Evolutionary conservation across 2,797 vertebrate genomes (phyloP).

Genomic region (Columba guinea): DNA sequence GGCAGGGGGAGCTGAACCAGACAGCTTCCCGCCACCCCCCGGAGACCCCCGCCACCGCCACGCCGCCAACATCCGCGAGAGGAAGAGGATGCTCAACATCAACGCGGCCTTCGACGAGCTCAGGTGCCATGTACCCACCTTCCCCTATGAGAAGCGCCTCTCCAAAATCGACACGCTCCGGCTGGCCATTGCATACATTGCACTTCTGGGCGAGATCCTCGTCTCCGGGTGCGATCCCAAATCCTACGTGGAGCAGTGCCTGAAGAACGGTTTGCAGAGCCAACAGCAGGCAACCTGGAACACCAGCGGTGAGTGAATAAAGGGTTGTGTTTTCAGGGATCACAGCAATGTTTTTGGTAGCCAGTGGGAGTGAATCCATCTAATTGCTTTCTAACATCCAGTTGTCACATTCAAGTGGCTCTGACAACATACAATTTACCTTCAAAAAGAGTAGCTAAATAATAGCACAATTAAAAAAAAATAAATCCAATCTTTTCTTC

Average conservation of each 20-base stretch:
- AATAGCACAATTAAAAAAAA: neutral
- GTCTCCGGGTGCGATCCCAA: conserved; percentile 81
- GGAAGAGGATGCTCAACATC: conserved; percentile 84
- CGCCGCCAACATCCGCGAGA: conserved; percentile 84
- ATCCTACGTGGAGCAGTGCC: conserved; percentile 79
- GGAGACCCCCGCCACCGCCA: conserved; percentile 20
- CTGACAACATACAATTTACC: rapidly evolving
- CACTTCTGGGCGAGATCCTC: conserved; percentile 83
- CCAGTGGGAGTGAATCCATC: neutral
- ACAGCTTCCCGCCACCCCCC: conserved; percentile 16
- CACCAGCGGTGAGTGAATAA: conserved; percentile 78
- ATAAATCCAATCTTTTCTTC: too few relatives aligned
- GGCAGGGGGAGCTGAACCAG: conserved; percentile 74
- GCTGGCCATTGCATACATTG: conserved; percentile 83
- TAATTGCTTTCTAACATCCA: rapidly evolving
- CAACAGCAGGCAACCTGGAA: conserved; percentile 81
- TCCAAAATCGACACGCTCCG: conserved; percentile 85
- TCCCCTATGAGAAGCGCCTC: conserved; percentile 84
- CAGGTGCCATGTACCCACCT: conserved; percentile 82
- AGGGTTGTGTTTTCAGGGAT: rapidly evolving
- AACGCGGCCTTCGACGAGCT: conserved; percentile 83
- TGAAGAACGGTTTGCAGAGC: conserved; percentile 79
- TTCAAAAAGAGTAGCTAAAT: neutral
- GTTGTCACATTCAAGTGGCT: rapidly evolving
- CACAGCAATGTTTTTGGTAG: neutral